Evolutionary conservation across 2,797 vertebrate genomes (phyloP), one percentile per base, ranked within the genome.

Genomic region (Triplophysa yarkandensis): DNA sequence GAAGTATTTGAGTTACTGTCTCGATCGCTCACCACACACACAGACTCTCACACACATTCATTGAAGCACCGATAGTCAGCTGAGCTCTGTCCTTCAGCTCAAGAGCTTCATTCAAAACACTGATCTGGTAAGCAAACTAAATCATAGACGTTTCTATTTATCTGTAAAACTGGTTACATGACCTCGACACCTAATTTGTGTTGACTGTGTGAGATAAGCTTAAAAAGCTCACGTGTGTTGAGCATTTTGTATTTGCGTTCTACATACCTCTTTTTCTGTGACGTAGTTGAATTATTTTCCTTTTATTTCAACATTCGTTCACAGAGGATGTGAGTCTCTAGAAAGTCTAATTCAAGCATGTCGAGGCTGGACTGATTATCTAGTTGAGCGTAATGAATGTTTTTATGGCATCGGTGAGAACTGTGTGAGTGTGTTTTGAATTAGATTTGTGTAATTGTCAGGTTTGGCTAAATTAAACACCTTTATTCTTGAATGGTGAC

Each of bases 1-100:
- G 67, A 68, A 68, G 78, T 76, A 83, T 83, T 80, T 83, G 81
- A 78, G 81, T 70, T 80, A 60, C 54, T 6, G 34, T 44, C 64
- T 72, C 63, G 25, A 34, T 69, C n/a, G 17, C 19, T 8, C 44
- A 8, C 13, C 36, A 54, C 36, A 68, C 68, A 68, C 76, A 74
- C 43, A 60, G 23, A 68, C 74, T 74, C 52, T 4, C 63, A 54
- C 63, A 72, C 69, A 68, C 9, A 32, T 64, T 77, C 69, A 77
- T 65, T 21, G 60, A 11, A 68, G 60, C 32, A 1, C 41, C 1
- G 70, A 72, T 48, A 67, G 23, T 72, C 60, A 34, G 67, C 62
- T 58, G 57, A 68, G 27, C 46, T 71, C 36, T 39, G 19, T 57
- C 60, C 75, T 74, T 78, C 68, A 68, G 54, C 60, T 77, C 57